These are phyloP conservation scores for Alfaro cultratus DNA, from an alignment of 2,797 vertebrate species.

Conservation along the genomic window DNA sequence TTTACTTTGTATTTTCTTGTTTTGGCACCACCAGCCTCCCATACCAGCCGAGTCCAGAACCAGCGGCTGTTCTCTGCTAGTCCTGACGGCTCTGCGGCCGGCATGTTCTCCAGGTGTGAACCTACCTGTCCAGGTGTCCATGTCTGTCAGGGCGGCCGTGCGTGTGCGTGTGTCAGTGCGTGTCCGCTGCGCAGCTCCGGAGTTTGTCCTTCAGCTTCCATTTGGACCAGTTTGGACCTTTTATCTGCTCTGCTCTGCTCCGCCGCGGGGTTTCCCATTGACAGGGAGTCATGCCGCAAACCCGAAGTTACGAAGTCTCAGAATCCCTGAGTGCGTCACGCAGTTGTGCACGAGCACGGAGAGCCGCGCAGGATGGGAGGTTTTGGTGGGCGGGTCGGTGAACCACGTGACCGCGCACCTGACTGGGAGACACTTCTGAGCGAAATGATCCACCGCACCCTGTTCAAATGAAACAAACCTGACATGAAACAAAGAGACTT, in stretches of 20 bases:
- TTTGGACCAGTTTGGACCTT: constrained; percentile 43
- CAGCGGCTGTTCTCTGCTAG: background rate
- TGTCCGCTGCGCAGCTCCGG: constrained; percentile 9
- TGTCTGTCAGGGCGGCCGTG: constrained; percentile 52
- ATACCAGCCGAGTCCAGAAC: background rate
- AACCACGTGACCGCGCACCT: constrained; percentile 10
- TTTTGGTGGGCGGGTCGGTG: background rate
- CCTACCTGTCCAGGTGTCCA: constrained; percentile 47
- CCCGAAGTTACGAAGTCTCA: constrained; percentile 34
- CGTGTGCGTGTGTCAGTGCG: constrained; percentile 20
- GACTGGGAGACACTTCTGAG: too few species aligned
- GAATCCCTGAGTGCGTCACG: constrained; percentile 17
- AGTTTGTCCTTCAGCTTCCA: constrained; percentile 32
- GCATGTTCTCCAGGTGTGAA: background rate
- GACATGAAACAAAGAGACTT: too few species aligned
- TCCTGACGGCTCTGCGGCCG: too few species aligned
- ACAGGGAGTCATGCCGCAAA: constrained; percentile 14
- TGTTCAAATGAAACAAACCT: too few species aligned
- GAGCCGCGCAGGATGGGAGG: background rate
- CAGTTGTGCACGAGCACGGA: background rate
- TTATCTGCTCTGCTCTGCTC: constrained; percentile 29
- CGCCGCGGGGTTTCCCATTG: constrained; percentile 42
- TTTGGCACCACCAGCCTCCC: constrained; percentile 1
- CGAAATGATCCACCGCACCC: too few species aligned
- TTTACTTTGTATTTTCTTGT: background rate